phyloP scores from a whole-genome alignment of 2,888 invertebrate species.

The Blera fallax region DNA sequence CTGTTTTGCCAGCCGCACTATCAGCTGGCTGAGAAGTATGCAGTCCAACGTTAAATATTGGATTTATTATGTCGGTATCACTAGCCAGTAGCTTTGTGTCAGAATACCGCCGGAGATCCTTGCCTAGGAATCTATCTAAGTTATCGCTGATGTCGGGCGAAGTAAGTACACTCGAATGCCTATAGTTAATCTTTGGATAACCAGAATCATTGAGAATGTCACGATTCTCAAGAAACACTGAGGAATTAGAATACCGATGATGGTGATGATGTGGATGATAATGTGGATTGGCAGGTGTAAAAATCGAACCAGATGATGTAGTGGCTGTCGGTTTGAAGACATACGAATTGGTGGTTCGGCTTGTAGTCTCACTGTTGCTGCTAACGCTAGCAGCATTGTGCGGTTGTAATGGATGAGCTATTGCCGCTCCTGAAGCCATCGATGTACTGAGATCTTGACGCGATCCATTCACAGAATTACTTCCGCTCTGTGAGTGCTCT shows the following conservation, averaged over 20 bases:
- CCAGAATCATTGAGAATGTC: slow-evolving; percentile 81
- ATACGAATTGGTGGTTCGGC: slow-evolving; percentile 71
- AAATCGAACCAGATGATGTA: slow-evolving; percentile 56
- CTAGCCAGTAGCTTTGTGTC: slow-evolving; percentile 80
- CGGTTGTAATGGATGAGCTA: slow-evolving; percentile 58
- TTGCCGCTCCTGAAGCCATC: slow-evolving; percentile 55
- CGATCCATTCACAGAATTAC: slow-evolving; percentile 80
- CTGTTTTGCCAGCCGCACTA: slow-evolving; percentile 24
- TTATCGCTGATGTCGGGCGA: slow-evolving; percentile 76
- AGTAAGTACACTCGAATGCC: slow-evolving; percentile 79
- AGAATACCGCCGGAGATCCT: slow-evolving; percentile 80
- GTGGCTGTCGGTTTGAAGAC: slow-evolving; percentile 67
- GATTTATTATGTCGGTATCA: slow-evolving; percentile 75
- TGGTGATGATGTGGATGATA: slow-evolving; percentile 51
- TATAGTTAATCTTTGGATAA: slow-evolving; percentile 80
- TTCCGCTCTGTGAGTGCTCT: slow-evolving; percentile 80
- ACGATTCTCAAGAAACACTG: slow-evolving; percentile 82
- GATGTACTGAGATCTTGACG: slow-evolving; percentile 79
- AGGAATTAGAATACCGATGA: slow-evolving; percentile 81
- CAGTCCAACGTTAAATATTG: slow-evolving; percentile 74
- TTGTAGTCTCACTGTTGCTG: slow-evolving; percentile 65
- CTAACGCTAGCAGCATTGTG: slow-evolving; percentile 53
- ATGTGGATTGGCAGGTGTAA: slow-evolving; percentile 55
- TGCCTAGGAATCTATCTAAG: slow-evolving; percentile 77
- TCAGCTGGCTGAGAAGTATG: slow-evolving; percentile 43